Evolutionary conservation across 2,113 vertebrate species (phyloP).

Genomic region (Salminus brasiliensis): DNA sequence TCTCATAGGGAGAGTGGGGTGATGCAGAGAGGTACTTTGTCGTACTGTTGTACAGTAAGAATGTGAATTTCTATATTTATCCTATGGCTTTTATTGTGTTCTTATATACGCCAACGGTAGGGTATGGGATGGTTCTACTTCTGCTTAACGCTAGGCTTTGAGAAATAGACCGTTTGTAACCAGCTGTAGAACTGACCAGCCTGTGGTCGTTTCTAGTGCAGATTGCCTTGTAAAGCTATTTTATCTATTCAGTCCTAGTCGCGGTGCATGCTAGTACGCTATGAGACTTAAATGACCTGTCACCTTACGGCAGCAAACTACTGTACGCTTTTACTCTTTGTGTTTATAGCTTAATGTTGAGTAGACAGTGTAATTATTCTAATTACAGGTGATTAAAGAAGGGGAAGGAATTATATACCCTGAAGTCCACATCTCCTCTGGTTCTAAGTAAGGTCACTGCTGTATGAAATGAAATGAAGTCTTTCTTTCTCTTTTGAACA

Average conservation of each 20-base stretch:
- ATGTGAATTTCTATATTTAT: slow-evolving; percentile 27
- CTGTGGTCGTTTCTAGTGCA: slow-evolving; percentile 61
- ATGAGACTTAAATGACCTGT: slow-evolving; percentile 60
- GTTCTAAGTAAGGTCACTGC: slow-evolving; percentile 46
- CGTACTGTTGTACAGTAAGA: slow-evolving; percentile 20
- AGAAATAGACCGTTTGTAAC: slow-evolving; percentile 52
- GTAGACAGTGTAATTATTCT: slow-evolving; percentile 62
- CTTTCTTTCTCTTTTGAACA: slow-evolving; percentile 23
- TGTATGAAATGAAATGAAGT: slow-evolving; percentile 58
- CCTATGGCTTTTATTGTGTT: not conserved
- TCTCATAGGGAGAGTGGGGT: not conserved
- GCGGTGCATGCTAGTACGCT: slow-evolving; percentile 75
- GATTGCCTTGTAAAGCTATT: slow-evolving; percentile 67
- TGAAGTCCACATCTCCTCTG: slow-evolving; percentile 63
- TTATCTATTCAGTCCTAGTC: slow-evolving; percentile 65
- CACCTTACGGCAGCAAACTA: slow-evolving; percentile 59
- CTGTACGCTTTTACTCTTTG: slow-evolving; percentile 71
- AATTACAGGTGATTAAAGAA: slow-evolving; percentile 54
- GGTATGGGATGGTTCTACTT: not conserved
- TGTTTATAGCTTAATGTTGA: slow-evolving; percentile 70
- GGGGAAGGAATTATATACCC: slow-evolving; percentile 43
- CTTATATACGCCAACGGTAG: not conserved
- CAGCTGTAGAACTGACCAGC: slow-evolving; percentile 60
- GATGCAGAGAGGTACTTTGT: not conserved
- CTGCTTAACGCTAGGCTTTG: slow-evolving; percentile 20